These are phyloP conservation scores for Pogonophryne albipinna DNA, from an alignment of 2,797 vertebrate genomes.

Conservation along the genomic window DNA sequence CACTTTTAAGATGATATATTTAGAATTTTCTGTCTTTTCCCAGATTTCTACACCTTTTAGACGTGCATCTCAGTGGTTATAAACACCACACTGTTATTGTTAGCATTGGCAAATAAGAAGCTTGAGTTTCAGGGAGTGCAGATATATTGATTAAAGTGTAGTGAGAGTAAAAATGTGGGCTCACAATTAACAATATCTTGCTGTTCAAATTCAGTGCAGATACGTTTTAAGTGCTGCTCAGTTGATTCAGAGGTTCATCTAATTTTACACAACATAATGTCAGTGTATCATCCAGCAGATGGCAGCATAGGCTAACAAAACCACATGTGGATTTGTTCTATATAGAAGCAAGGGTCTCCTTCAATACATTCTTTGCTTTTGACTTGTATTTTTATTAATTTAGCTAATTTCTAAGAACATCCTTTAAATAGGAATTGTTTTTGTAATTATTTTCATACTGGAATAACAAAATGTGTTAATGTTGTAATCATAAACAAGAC, in stretches of 20 bases:
- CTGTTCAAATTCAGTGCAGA: conserved; percentile 2
- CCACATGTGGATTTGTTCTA: not conserved
- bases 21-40: not conserved
- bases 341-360: not conserved
- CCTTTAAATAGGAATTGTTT: not conserved
- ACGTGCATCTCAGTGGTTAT: not conserved
- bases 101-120: not conserved
- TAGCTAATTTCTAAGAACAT: not conserved
- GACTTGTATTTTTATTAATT: not conserved
- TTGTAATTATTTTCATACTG: not conserved
- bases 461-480: not conserved
- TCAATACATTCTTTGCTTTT: not conserved
- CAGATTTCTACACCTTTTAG: not conserved
- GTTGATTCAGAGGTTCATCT: not conserved
- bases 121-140: not conserved
- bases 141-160: not conserved
- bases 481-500: not conserved
- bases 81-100: not conserved
- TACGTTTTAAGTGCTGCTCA: not conserved
- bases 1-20: not conserved
- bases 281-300: conserved; percentile 72
- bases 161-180: conserved; percentile 4
- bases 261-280: conserved; percentile 1
- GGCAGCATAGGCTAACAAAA: conserved; percentile 75
- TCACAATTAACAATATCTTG: not conserved